Conservation (phyloP, 1,140 invertebrate species). For the Vanessa tameamea region DNA sequence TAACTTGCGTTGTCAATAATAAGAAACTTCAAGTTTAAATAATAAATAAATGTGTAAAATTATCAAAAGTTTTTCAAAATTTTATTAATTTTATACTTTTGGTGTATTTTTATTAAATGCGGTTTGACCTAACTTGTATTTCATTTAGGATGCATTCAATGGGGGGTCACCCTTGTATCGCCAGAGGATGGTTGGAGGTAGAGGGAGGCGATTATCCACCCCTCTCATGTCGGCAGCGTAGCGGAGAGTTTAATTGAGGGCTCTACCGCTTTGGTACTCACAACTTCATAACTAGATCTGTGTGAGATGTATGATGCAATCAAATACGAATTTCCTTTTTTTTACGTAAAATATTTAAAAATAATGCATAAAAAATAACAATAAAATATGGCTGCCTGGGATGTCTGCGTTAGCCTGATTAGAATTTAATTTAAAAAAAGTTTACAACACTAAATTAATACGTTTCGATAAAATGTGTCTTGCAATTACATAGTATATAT, state of each 20-base stretch:
- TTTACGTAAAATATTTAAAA: background rate
- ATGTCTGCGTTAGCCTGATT: too few relatives aligned
- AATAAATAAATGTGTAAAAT: too few relatives aligned
- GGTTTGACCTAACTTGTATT: conserved; percentile 18
- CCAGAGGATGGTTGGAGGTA: conserved; percentile 2
- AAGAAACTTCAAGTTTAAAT: too few relatives aligned
- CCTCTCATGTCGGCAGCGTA: conserved; percentile 21
- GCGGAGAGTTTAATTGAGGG: conserved; percentile 39
- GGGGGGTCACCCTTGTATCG: conserved; percentile 4
- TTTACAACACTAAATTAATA: too few relatives aligned
- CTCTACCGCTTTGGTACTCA: conserved; percentile 22
- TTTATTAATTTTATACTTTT: background rate
- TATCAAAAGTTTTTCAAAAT: too few relatives aligned
- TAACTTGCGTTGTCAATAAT: too few relatives aligned
- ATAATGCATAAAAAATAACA: background rate
- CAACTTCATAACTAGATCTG: conserved; percentile 20
- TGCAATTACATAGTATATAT: too few relatives aligned
- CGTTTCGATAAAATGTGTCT: too few relatives aligned
- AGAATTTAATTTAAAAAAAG: too few relatives aligned
- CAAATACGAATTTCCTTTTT: background rate
- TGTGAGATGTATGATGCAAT: conserved; percentile 19
- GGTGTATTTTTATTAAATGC: background rate
- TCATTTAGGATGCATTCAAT: conserved; percentile 19
- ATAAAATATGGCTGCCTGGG: too few relatives aligned
- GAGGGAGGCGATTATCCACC: conserved; percentile 26